These are phyloP conservation scores for Valencia hispanica DNA, from an alignment of 2,797 vertebrate genomes.

Conservation along the genomic window DNA sequence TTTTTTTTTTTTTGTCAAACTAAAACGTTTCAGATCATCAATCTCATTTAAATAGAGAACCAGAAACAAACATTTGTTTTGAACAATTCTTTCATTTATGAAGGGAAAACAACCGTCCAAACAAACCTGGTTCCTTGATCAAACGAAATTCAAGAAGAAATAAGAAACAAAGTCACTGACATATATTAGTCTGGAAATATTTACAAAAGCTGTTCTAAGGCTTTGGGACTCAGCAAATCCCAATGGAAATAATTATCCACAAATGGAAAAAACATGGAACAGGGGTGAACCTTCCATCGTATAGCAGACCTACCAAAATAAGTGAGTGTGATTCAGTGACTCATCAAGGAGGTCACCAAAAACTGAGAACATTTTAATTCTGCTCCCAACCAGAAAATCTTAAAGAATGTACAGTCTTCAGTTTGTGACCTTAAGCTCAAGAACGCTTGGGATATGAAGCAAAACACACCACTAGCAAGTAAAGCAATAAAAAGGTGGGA, in stretches of 20 bases:
- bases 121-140: not conserved
- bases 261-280: too few relatives aligned
- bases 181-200: not conserved
- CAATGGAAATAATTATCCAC: not conserved
- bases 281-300: too few relatives aligned
- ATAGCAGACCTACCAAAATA: too few relatives aligned
- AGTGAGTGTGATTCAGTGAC: too few relatives aligned
- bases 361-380: slow-evolving; percentile 3
- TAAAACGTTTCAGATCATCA: not conserved
- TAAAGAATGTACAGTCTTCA: not conserved
- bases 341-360: not conserved
- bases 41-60: not conserved
- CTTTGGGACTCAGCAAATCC: not conserved
- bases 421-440: not conserved
- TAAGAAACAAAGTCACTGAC: not conserved
- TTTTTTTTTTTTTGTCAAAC: too few relatives aligned
- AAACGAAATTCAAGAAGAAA: not conserved
- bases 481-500: not conserved
- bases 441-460: not conserved
- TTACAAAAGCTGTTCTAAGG: not conserved
- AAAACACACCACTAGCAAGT: not conserved
- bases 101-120: not conserved
- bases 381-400: not conserved
- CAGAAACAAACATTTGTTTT: not conserved
- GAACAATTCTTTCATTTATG: not conserved